Conservation (phyloP, 64 coral and sea anemone genomes). For the Exaiptasia diaphana region DNA sequence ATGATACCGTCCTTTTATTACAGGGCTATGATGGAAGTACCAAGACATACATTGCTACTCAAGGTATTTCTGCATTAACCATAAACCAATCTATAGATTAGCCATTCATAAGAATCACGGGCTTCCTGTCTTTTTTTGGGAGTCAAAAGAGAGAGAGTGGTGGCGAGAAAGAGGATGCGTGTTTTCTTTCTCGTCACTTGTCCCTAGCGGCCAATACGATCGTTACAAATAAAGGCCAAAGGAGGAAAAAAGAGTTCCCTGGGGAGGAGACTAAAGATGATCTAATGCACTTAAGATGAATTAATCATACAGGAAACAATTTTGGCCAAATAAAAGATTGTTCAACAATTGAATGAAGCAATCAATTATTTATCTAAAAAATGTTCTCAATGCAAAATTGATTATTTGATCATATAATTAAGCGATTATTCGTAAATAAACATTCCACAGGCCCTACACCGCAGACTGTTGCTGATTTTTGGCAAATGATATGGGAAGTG, state of each 20-base stretch:
- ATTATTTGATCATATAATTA: not conserved
- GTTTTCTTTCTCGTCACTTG: not conserved
- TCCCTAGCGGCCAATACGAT: not conserved
- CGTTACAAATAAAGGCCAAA: not conserved
- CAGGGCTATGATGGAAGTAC: constrained; percentile 41
- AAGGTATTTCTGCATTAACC: not conserved
- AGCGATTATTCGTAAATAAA: not conserved
- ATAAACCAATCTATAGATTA: not conserved
- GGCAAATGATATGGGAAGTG: constrained; percentile 18
- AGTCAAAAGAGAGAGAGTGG: not conserved
- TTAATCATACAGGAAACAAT: not conserved
- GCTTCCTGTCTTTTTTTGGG: not conserved
- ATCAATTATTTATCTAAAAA: not conserved
- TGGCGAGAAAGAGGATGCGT: no score
- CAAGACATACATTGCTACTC: constrained; percentile 24
- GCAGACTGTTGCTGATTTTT: not conserved
- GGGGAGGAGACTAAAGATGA: not conserved
- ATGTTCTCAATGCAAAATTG: not conserved
- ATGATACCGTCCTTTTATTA: not conserved
- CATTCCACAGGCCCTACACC: not conserved
- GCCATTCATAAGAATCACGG: no score
- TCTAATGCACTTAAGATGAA: not conserved
- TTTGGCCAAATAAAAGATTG: no score
- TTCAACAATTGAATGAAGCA: not conserved
- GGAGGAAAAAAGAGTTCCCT: not conserved